phyloP scores from a whole-genome alignment of 2,888 invertebrate species.

The Vanessa cardui region DNA sequence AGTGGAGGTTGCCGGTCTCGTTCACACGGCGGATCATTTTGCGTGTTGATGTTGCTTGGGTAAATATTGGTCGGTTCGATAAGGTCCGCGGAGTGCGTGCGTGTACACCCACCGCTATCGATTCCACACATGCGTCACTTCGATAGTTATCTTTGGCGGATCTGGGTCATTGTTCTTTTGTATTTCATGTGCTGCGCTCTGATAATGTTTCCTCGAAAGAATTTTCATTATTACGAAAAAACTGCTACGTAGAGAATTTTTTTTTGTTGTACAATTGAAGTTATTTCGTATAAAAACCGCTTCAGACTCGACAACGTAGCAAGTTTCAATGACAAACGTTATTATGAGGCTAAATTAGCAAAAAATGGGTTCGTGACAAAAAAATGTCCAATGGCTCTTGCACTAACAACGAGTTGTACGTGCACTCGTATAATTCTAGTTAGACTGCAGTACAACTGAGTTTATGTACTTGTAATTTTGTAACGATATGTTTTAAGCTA shows the following conservation, averaged over 20 bases:
- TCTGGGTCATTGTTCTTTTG: constrained; percentile 82
- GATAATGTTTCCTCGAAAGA: constrained; percentile 38
- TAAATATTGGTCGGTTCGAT: constrained; percentile 73
- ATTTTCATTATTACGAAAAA: constrained; percentile 24
- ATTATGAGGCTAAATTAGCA: constrained; percentile 49
- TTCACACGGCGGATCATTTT: constrained; percentile 69
- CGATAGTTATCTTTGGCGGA: constrained; percentile 78
- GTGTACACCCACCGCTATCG: constrained; percentile 77
- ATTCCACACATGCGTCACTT: constrained; percentile 79
- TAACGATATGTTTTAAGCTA: constrained; percentile 13
- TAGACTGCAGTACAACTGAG: constrained; percentile 25
- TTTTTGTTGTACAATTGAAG: neutral
- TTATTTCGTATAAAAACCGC: neutral
- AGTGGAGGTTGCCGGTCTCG: constrained; percentile 50
- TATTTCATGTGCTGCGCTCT: constrained; percentile 62
- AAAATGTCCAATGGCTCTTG: constrained; percentile 39
- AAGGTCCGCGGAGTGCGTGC: constrained; percentile 72
- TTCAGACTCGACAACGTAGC: constrained; percentile 5
- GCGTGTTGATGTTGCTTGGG: constrained; percentile 71
- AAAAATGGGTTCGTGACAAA: constrained; percentile 49
- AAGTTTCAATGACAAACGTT: constrained; percentile 40
- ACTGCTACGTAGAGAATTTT: neutral
- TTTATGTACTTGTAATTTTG: constrained; percentile 15
- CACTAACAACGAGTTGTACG: constrained; percentile 38
- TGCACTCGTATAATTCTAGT: constrained; percentile 26